These are phyloP conservation scores for Melieria omissa DNA, from an alignment of 2,888 invertebrate genomes.

Conservation along the genomic window DNA sequence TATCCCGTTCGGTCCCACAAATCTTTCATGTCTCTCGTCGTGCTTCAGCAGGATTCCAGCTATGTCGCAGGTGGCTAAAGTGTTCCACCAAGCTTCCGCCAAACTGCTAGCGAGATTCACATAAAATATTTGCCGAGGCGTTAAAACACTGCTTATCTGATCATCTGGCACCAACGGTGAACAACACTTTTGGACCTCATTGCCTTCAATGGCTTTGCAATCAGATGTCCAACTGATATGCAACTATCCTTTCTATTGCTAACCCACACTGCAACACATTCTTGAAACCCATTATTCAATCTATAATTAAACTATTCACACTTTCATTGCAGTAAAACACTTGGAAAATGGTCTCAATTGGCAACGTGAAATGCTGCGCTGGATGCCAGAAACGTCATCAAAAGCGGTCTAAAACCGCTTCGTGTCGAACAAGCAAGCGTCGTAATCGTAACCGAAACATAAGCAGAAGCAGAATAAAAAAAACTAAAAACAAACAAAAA, in stretches of 20 bases:
- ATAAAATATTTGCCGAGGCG: too few relatives aligned
- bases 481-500: constrained; percentile 6
- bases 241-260: background rate
- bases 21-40: too few relatives aligned
- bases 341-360: constrained; percentile 66
- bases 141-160: too few relatives aligned
- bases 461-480: constrained; percentile 14
- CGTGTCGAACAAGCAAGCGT: constrained; percentile 35
- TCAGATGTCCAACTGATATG: background rate
- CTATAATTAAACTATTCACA: background rate
- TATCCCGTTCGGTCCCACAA: too few relatives aligned
- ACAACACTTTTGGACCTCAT: too few relatives aligned
- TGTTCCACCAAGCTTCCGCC: too few relatives aligned
- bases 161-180: too few relatives aligned
- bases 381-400: constrained; percentile 68
- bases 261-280: background rate
- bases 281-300: constrained; percentile 18
- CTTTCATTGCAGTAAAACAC: constrained; percentile 60
- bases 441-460: constrained; percentile 3
- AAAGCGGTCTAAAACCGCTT: constrained; percentile 65
- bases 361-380: constrained; percentile 67
- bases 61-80: too few relatives aligned
- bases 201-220: too few relatives aligned
- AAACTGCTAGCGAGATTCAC: too few relatives aligned
- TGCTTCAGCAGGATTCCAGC: too few relatives aligned